Evolutionary conservation across 2,888 invertebrate genomes (phyloP).

Genomic region (Tiliacea citrago): DNA sequence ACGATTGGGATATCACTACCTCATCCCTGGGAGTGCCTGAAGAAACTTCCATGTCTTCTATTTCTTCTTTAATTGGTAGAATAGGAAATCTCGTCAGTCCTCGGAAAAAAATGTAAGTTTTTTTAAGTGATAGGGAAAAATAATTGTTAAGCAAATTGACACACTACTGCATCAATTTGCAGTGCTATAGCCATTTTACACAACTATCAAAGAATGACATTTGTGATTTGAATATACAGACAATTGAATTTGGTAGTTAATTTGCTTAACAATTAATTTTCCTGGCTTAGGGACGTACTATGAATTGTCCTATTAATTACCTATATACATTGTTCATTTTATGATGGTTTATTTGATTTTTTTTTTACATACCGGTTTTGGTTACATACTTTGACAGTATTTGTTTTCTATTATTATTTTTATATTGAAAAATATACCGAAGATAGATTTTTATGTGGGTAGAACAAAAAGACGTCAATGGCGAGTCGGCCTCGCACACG

Average conservation of each 20-base stretch:
- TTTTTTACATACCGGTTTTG: too few species aligned
- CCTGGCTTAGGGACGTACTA: background rate
- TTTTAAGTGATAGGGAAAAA: background rate
- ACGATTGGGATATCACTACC: constrained; percentile 73
- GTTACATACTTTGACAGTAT: too few species aligned
- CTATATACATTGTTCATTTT: too few species aligned
- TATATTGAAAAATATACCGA: too few species aligned
- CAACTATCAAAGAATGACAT: background rate
- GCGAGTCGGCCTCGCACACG: too few species aligned
- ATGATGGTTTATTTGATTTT: too few species aligned
- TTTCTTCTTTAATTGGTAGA: constrained; percentile 30
- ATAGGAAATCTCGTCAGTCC: constrained; percentile 18
- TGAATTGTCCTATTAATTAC: background rate
- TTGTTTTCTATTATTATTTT: too few species aligned
- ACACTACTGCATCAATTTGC: background rate
- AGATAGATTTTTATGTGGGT: too few species aligned
- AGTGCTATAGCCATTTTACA: background rate
- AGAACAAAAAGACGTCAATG: too few species aligned
- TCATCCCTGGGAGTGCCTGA: constrained; percentile 70
- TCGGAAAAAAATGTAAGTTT: constrained; percentile 54
- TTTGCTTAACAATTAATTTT: background rate
- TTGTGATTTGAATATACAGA: background rate
- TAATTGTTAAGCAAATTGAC: background rate
- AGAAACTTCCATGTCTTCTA: constrained; percentile 32
- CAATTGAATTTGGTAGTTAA: background rate